Base-by-base conservation (phyloP, 64 coral and sea anemone species). In the Platygyra sinensis region DNA sequence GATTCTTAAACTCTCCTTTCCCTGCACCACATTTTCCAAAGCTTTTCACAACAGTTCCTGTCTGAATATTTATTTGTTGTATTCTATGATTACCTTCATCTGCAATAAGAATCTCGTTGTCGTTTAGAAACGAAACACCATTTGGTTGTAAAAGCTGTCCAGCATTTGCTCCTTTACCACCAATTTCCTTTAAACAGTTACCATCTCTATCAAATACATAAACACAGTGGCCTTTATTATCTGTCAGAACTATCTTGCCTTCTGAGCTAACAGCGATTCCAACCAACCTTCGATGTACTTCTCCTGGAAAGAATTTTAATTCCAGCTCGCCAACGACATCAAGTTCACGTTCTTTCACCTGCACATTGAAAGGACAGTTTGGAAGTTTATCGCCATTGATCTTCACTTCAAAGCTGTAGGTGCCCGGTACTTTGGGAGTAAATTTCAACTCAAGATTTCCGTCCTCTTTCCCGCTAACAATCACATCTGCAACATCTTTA, bases 11-110 rank as follows among this genome's bases (percentile, higher is more conserved):
- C 25, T 89, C 65, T 72, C 86, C 67, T 36, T 83, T n/a, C 10
- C 67, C 77, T 22, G 24, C 50, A 20, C 90, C 90, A 9, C 33
- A 2, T 30, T 19, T 54, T 38, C 76, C 91, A 74, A 93, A 74
- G 10, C 14, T 19, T 17, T 60, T 82, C 5, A 88, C 27, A 17
- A 80, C 62, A 59, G 8, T n/a, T 46, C 91, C 91, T 20, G 86
- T 93, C 31, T 28, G 36, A 24, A 19, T 82, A 80, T 88, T 71
- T 33, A 93, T 67, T 18, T 81, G 16, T 49, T 84, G 77, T 46
- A 93, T 60, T 32, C 91, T 88, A 15, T 87, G 61, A 67, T 92
- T 87, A 1, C 36, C 19, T 39, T 77, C 19, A 12, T 92, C 90
- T 87, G 90, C 65, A 31, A 92, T 85, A 2, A 92, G 30, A 25